A percentile compares a stretch with the other conserved stretches of the same genome.
phyloP scores from a whole-genome alignment of 2,888 invertebrate species.

The Archaeoteleia sp. region DNA sequence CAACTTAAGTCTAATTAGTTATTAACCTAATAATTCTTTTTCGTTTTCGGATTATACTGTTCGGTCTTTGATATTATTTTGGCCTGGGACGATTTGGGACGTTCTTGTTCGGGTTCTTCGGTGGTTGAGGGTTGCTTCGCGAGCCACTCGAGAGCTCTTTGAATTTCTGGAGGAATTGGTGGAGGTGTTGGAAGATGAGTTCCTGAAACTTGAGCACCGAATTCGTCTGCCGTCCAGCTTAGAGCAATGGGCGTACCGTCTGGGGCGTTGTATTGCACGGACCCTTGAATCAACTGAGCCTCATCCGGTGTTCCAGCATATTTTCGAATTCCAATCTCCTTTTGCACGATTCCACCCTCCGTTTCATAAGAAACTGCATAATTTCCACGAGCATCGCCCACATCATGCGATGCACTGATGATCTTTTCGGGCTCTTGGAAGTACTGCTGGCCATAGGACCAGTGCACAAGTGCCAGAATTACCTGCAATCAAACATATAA shows the following conservation, averaged over 20 bases:
- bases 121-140: conserved; percentile 71
- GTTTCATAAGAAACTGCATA: conserved; percentile 71
- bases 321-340: conserved; percentile 68
- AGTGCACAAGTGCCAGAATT: conserved; percentile 54
- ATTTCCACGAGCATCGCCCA: conserved; percentile 69
- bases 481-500: conserved; percentile 57
- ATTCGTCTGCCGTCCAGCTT: conserved; percentile 73
- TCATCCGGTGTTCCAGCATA: conserved; percentile 71
- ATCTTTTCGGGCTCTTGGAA: conserved; percentile 71
- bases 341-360: conserved; percentile 71
- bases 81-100: conserved; percentile 27
- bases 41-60: conserved; percentile 26
- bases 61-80: conserved; percentile 24
- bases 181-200: conserved; percentile 72
- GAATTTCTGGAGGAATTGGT: conserved; percentile 71
- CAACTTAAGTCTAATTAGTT: background rate
- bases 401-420: conserved; percentile 63
- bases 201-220: conserved; percentile 69
- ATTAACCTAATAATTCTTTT: conserved; percentile 33
- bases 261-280: conserved; percentile 73
- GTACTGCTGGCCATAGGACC: conserved; percentile 61
- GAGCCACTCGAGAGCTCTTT: conserved; percentile 71
- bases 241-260: conserved; percentile 72
- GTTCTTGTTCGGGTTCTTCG: conserved; percentile 61
- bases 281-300: conserved; percentile 71